These are phyloP conservation scores for Tachystola acroxantha DNA, from an alignment of 2,888 invertebrate species.

Conservation along the genomic window DNA sequence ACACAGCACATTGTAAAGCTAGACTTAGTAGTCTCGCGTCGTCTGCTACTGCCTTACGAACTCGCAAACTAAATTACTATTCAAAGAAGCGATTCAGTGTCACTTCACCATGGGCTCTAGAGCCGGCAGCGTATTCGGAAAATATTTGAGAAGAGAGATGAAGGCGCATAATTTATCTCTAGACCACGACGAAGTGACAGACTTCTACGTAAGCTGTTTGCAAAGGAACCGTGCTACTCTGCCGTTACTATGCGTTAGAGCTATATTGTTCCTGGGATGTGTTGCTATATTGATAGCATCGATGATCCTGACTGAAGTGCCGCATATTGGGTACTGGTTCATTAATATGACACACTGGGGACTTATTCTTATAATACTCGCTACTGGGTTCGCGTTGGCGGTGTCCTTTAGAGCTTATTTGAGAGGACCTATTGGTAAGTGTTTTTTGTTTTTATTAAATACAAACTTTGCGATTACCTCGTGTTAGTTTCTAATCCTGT, in stretches of 20 bases:
- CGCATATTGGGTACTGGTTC: conserved; percentile 36
- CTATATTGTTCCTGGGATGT: conserved; percentile 45
- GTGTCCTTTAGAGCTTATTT: conserved; percentile 38
- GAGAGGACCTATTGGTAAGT: conserved; percentile 50
- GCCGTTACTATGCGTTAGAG: conserved; percentile 41
- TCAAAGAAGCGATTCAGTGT: too few relatives aligned
- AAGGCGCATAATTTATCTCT: conserved; percentile 33
- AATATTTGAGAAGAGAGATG: conserved; percentile 48
- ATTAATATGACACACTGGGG: conserved; percentile 67
- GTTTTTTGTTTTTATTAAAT: not conserved
- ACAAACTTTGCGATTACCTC: too few relatives aligned
- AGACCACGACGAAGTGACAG: conserved; percentile 39
- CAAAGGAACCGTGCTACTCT: conserved; percentile 42
- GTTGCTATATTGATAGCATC: conserved; percentile 42
- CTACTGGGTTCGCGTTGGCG: conserved; percentile 39
- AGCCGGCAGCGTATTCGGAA: too few relatives aligned
- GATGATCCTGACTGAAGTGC: conserved; percentile 24
- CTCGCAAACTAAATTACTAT: too few relatives aligned
- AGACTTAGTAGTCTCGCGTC: too few relatives aligned
- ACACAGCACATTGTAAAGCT: too few relatives aligned
- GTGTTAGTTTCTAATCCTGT: too few relatives aligned
- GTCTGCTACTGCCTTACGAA: too few relatives aligned
- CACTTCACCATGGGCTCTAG: too few relatives aligned
- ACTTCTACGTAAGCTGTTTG: conserved; percentile 49
- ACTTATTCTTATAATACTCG: conserved; percentile 39